Evolutionary conservation across 2,113 vertebrate species (phyloP), one percentile per base, ranked within the genome.

Genomic region (Orthochromis indermauri): DNA sequence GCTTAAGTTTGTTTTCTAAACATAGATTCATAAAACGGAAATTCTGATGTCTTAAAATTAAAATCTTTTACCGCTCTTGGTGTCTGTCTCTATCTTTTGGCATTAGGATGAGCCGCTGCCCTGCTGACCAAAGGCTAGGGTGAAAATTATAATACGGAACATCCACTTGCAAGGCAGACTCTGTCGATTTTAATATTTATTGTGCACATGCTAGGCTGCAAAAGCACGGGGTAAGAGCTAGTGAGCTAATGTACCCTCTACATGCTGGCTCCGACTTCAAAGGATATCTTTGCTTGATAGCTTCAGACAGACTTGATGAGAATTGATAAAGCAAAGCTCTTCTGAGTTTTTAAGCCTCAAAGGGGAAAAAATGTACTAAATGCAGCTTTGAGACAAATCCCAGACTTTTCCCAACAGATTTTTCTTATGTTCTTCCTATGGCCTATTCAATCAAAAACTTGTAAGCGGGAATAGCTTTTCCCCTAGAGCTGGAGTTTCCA

Each of bases 141-240:
- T 90, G 88, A 91, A 88, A 94, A 93, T 91, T 86, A 90, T 93
- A 91, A 94, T 93, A 86, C 86, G 93, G 86, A 63, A 81, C 87
- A 92, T 94, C 90, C 89, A 91, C 89, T 82, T 82, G 79, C 83
- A 37, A 90, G 54, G 42, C 87, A 86, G 79, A 80, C 80, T 35
- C 61, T 6, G 24, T 78, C 6, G 45, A 90, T 90, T 94, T 93
- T 80, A 93, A 88, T 94, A 92, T 93, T 95, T 94, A 91, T 90
- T 80, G 81, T 89, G 82, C 40, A 83, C 86, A 84, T 37, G 82
- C 83, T 19, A 78, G 85, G 57, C 88, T 37, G 37, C 88, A 86
- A 80, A 87, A 76, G 84, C 88, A 80, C 3, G 1, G 40, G 31
- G n/a, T 82, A 31, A 76, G 71, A 93, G 82, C 61, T 63, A 61